Evolutionary conservation across 2,113 vertebrate species (phyloP).

Genomic region (Oryzias javanicus): DNA sequence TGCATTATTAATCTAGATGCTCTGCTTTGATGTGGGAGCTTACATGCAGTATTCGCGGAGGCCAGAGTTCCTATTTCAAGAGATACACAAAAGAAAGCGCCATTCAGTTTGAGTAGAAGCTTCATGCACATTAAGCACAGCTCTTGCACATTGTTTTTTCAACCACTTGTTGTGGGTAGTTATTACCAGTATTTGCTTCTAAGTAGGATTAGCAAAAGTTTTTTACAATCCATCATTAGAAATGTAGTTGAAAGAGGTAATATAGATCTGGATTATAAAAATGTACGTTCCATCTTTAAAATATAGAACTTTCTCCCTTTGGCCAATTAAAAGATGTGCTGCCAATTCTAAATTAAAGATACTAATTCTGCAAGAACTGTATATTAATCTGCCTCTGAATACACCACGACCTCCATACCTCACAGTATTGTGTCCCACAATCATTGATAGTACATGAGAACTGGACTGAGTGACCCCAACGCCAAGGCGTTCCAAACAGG

Average conservation of each 20-base stretch:
- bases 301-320: constrained; percentile 16
- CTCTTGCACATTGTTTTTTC: constrained; percentile 67
- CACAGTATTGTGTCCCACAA: not conserved
- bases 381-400: not conserved
- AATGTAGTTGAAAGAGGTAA: constrained; percentile 46
- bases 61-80: constrained; percentile 35
- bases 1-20: constrained; percentile 67
- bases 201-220: constrained; percentile 15
- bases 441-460: no score
- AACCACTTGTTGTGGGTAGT: constrained; percentile 60
- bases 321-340: no score
- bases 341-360: not conserved
- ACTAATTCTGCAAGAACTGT: not conserved
- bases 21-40: constrained; percentile 60
- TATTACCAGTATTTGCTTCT: constrained; percentile 37
- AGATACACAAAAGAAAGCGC: constrained; percentile 46
- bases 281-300: constrained; percentile 6
- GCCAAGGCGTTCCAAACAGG: no score
- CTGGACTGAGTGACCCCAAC: no score
- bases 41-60: constrained; percentile 62
- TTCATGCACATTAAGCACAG: constrained; percentile 67
- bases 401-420: not conserved
- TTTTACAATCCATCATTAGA: constrained; percentile 53
- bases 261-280: constrained; percentile 14
- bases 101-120: constrained; percentile 42